phyloP scores from a whole-genome alignment of 2,888 invertebrate species.

The Entomobrya proxima region DNA sequence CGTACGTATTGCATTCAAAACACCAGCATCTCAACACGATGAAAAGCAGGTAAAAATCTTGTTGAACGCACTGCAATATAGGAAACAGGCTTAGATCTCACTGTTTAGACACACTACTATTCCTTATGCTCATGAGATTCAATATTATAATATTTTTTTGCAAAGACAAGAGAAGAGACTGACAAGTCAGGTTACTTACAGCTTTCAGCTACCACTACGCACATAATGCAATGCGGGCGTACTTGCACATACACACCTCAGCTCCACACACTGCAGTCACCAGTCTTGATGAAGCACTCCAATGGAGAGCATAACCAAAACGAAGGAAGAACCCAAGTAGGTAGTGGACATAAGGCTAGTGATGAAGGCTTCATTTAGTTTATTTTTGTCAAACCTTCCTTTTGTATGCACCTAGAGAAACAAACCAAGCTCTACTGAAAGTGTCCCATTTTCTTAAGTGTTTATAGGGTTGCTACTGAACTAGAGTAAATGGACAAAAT shows the following conservation, averaged over 20 bases:
- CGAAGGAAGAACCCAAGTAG: neutral
- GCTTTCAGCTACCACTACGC: neutral
- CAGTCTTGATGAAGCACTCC: conserved; percentile 71
- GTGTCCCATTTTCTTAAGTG: too few species aligned
- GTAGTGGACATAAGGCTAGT: neutral
- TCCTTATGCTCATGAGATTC: conserved; percentile 15
- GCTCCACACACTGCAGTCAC: conserved; percentile 46
- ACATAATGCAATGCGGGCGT: neutral
- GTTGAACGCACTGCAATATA: conserved; percentile 39
- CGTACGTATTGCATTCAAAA: neutral
- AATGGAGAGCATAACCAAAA: conserved; percentile 49
- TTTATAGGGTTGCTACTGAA: too few species aligned
- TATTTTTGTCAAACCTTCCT: neutral
- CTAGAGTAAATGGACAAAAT: too few species aligned
- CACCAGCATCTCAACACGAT: neutral
- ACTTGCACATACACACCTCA: conserved; percentile 41
- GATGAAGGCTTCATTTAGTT: neutral
- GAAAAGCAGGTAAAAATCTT: conserved; percentile 47
- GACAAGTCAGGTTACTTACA: conserved; percentile 61
- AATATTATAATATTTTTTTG: conserved; percentile 43
- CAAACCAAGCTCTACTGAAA: too few species aligned
- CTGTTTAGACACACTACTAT: conserved; percentile 1
- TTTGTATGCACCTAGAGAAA: too few species aligned
- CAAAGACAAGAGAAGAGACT: conserved; percentile 61
- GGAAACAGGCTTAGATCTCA: conserved; percentile 47